Percentiles rank a stretch among this genome's conserved stretches.
phyloP scores from a whole-genome alignment of 2,797 vertebrate species.

The Fistularia tabacaria region DNA sequence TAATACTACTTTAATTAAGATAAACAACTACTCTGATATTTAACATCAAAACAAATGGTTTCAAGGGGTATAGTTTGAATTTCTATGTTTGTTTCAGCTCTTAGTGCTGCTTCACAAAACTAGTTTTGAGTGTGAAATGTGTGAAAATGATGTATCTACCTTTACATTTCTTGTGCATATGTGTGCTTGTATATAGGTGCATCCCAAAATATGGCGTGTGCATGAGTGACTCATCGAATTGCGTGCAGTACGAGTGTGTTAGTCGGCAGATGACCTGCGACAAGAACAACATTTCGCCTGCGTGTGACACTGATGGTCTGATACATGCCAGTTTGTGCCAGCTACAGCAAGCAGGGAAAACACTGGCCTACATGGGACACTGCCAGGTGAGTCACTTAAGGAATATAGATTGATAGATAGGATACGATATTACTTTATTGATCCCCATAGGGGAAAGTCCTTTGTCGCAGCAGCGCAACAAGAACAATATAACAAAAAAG shows the following conservation, averaged over 20 bases:
- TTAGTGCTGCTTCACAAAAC: too few relatives aligned
- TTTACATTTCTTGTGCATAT: neutral
- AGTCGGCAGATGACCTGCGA: conserved; percentile 81
- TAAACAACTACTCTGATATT: neutral
- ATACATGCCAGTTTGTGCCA: conserved; percentile 85
- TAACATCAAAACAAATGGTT: too few relatives aligned
- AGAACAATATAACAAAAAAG: too few relatives aligned
- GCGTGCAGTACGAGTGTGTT: conserved; percentile 86
- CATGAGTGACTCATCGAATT: conserved; percentile 83
- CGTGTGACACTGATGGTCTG: conserved; percentile 86
- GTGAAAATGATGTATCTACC: neutral
- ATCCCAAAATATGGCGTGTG: conserved; percentile 87
- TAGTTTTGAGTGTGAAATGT: too few relatives aligned
- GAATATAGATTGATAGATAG: too few relatives aligned
- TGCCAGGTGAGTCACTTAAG: conserved; percentile 90
- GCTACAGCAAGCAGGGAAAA: conserved; percentile 88
- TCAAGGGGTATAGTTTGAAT: too few relatives aligned
- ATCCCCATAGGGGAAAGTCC: too few relatives aligned
- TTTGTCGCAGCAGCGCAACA: too few relatives aligned
- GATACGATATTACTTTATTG: too few relatives aligned
- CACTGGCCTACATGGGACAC: conserved; percentile 86
- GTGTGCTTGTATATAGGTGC: conserved; percentile 74
- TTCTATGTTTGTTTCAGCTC: too few relatives aligned
- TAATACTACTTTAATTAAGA: neutral
- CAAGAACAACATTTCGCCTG: conserved; percentile 80